Evolutionary conservation across 1,140 invertebrate genomes (phyloP), one percentile per base, ranked within the genome.

Genomic region (Brachystomella parvula): DNA sequence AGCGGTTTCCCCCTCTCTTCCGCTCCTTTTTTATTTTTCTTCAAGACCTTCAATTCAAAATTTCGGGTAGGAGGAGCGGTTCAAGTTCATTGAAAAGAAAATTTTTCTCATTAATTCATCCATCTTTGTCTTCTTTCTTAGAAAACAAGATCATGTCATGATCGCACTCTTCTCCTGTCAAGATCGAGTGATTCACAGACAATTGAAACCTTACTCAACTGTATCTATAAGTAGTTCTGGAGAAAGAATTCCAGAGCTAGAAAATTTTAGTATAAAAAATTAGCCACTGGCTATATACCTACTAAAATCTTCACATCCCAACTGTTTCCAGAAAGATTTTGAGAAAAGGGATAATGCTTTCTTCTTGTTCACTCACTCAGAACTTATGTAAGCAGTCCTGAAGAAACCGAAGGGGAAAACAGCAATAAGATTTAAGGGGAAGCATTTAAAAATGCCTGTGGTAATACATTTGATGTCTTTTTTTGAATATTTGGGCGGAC

Each of bases 1-100:
- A 57, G 66, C 66, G 62, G 62, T 63, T 70, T 62, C 47, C 69
- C 63, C 61, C 68, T 12, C 49, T 39, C 62, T 70, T 63, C 64
- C 61, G 56, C 61, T 64, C 62, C 59, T 59, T 32, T 31, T 56
- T 44, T 61, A 19, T 33, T 58, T 33, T 24, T 53, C 9, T 6
- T 17, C 12, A 53, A 53, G 49, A 53, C 24, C 15, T 24, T 6
- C 3, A 53, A 53, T 53, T 53, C 15, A 53, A 53, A 17, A 53
- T 17, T 17, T 24, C 24, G 12, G 3, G 9, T 12, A 26, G 24
- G 24, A 53, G 24, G 49, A 26, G 21, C 12, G 49, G 3, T 53
- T 24, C 21, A 17, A 53, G 12, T 53, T 53, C 49, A 53, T 6
- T 17, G 24, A 53, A 53, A 53, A 17, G 12, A 53, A 17, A 26